Percentiles rank a stretch among this genome's conserved stretches.
Conservation (phyloP, 2,888 invertebrate genomes). For the Drosophila pullipes region DNA sequence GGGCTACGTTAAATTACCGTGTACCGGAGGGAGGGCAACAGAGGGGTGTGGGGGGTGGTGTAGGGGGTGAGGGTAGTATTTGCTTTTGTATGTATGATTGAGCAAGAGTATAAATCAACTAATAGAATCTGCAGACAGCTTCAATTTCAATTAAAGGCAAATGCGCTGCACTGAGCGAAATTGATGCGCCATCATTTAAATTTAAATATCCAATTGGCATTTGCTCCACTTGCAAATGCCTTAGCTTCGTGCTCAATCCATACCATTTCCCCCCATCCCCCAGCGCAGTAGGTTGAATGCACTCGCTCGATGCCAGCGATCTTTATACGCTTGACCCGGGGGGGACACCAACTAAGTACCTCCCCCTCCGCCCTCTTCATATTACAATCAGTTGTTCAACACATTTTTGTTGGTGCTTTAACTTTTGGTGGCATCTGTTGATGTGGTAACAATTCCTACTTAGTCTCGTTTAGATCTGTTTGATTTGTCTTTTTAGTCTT, state of each 20-base stretch:
- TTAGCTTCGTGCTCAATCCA: background rate
- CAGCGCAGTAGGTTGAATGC: conserved; percentile 43
- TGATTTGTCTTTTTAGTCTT: background rate
- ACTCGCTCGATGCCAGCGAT: conserved; percentile 45
- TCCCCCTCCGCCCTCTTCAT: background rate
- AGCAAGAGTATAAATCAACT: conserved; percentile 65
- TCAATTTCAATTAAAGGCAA: conserved; percentile 77
- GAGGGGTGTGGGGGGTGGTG: background rate
- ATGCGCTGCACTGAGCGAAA: conserved; percentile 57
- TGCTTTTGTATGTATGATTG: conserved; percentile 29
- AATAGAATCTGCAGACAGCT: conserved; percentile 79
- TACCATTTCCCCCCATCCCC: background rate
- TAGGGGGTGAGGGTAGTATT: background rate
- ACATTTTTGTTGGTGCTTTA: background rate
- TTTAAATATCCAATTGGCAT: conserved; percentile 71
- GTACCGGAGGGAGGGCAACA: background rate
- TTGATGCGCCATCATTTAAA: conserved; percentile 77
- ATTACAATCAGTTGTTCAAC: conserved; percentile 20
- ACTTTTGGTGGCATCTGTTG: background rate
- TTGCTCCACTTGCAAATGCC: conserved; percentile 52
- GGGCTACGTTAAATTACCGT: background rate
- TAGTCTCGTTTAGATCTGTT: background rate
- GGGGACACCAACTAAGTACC: conserved; percentile 39
- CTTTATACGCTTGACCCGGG: conserved; percentile 58
- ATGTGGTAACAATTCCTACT: background rate